Conservation (phyloP, 2,888 invertebrate genomes). For the Orchesellides sinensis region DNA sequence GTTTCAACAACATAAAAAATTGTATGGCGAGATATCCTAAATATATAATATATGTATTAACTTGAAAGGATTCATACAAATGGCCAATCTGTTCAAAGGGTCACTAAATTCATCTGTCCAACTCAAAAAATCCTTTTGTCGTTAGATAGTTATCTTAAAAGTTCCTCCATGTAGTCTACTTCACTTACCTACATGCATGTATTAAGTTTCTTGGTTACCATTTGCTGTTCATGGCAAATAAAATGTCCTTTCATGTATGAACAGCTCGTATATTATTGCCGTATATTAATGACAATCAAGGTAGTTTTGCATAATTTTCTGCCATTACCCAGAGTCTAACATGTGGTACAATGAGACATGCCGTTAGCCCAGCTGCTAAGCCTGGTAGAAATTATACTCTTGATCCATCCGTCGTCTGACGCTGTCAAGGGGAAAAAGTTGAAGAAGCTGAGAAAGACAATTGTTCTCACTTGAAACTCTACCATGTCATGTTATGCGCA, state of each 20-base stretch:
- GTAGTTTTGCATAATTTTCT: background rate
- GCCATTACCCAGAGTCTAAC: background rate
- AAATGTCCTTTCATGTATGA: too few species aligned
- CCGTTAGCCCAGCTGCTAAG: background rate
- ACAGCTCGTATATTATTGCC: background rate
- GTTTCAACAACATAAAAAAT: too few species aligned
- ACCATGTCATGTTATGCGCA: too few species aligned
- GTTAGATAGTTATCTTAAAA: slow-evolving; percentile 27
- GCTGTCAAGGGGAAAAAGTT: background rate
- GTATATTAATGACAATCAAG: background rate
- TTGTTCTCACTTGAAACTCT: too few species aligned
- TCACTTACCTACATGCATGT: too few species aligned
- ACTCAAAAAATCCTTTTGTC: slow-evolving; percentile 8
- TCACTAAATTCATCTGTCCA: slow-evolving; percentile 41
- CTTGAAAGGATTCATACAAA: too few species aligned
- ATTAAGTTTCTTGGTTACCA: too few species aligned
- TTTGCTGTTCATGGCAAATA: too few species aligned
- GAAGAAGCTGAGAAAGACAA: too few species aligned
- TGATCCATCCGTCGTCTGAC: slow-evolving; percentile 32
- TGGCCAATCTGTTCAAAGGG: too few species aligned
- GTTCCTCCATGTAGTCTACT: slow-evolving; percentile 24
- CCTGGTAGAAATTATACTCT: slow-evolving; percentile 9
- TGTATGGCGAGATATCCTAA: too few species aligned
- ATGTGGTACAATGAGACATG: background rate
- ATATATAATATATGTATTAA: too few species aligned